Conservation (phyloP, 1,140 invertebrate genomes). For the Drosophila watanabei region DNA sequence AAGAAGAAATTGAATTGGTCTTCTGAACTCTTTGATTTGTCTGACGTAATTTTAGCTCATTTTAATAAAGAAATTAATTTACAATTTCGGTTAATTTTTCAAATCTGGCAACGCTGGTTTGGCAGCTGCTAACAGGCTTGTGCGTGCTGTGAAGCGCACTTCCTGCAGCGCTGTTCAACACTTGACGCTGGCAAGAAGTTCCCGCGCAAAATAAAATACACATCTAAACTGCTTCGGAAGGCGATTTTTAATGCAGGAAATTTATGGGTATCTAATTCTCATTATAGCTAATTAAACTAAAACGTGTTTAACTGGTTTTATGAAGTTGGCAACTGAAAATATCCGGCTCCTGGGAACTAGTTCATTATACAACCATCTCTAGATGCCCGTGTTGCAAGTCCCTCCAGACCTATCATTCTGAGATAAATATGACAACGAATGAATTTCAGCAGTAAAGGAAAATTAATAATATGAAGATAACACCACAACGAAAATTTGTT, state of each 20-base stretch:
- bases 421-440: not conserved
- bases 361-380: constrained; percentile 7
- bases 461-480: not conserved
- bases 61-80: too few relatives aligned
- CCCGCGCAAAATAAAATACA: constrained; percentile 37
- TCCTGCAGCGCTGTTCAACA: not conserved
- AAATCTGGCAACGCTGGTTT: too few relatives aligned
- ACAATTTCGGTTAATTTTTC: too few relatives aligned
- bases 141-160: too few relatives aligned
- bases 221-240: not conserved
- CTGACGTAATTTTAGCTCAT: too few relatives aligned
- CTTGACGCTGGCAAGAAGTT: constrained; percentile 8
- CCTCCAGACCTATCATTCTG: not conserved
- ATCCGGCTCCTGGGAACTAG: constrained; percentile 4
- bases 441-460: not conserved
- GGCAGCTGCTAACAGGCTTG: too few relatives aligned
- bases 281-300: not conserved
- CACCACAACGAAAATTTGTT: too few relatives aligned
- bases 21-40: too few relatives aligned
- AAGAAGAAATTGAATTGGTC: too few relatives aligned
- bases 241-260: accelerated
- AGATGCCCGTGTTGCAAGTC: constrained; percentile 7
- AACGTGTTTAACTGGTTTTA: not conserved
- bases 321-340: not conserved
- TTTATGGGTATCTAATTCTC: too few relatives aligned